Evolutionary conservation across 1,140 invertebrate species (phyloP), one percentile per base, ranked within the genome.

Genomic region (Scylla paramamosain): DNA sequence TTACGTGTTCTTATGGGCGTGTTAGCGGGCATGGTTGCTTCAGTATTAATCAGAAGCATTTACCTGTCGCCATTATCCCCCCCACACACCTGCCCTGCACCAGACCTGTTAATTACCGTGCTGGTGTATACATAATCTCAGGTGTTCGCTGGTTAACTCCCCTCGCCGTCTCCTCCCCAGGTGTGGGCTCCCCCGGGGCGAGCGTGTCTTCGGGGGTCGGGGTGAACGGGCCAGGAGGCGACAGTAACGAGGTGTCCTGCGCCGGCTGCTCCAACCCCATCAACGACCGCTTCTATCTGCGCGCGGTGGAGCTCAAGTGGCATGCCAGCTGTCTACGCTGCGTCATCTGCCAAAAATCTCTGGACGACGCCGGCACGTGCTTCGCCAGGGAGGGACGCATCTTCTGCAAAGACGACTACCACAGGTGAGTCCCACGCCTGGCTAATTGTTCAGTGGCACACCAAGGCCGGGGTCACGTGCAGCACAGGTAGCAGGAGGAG

Each of bases 361-460:
- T 99, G 39, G 99, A 99, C 97, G 98, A 98, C 7, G 98, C 99
- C 97, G 98, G 98, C 96, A 99, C 99, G 92, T 99, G 99, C 97
- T 99, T 99, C 97, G 98, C 98, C 89, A 97, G 98, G 95, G 99
- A 99, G 97, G 99, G 99, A 95, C 98, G 98, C 96, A 99, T 99
- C 96, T 99, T 99, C 97, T 99, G 99, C 98, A 99, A 99, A 97
- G 99, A 99, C 96, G 99, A 99, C 97, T 99, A 99, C 97, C 99
- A 99, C 97, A 98, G 99, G 99, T 99, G 97, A 98, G 98, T 46
- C 39, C 45, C 92, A 0, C 31, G 0, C 4, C 0, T 10, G 77
- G 1, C 39, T 39, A 1, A 39, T 6, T 39, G n/a, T n/a, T 8
- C 0, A 8, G 0, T 0, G 4, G 32, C 32, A 10, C 2, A 89